Evolutionary conservation across 2,797 vertebrate species (phyloP).

Genomic region (Falco biarmicus): DNA sequence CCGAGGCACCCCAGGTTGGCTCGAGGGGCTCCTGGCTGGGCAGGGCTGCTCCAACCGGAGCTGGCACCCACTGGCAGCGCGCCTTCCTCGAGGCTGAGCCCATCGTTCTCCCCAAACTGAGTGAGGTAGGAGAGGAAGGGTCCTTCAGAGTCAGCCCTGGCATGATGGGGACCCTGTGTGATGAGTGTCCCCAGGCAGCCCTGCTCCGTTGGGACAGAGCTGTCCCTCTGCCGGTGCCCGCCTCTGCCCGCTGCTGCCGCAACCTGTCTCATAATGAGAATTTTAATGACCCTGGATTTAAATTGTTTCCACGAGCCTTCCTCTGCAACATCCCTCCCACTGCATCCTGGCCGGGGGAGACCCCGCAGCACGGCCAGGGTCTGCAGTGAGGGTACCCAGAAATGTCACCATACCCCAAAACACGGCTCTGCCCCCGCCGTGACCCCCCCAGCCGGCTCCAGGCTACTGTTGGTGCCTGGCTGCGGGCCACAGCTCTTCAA

Average conservation of each 20-base stretch:
- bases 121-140: not conserved
- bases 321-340: not conserved
- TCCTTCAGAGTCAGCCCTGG: fast-evolving
- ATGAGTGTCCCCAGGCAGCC: not conserved
- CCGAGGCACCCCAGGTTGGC: not conserved
- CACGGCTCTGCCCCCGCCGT: not conserved
- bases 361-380: not conserved
- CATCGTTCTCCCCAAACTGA: not conserved
- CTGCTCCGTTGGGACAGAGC: not conserved
- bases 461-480: not conserved
- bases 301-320: not conserved
- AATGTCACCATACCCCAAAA: not conserved
- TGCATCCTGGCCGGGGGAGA: not conserved
- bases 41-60: not conserved
- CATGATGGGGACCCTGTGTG: fast-evolving
- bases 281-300: not conserved
- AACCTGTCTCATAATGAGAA: conserved; percentile 43
- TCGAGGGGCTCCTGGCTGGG: not conserved
- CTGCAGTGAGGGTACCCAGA: not conserved
- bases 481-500: not conserved
- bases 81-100: not conserved
- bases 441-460: not conserved
- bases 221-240: not conserved
- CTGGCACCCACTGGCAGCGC: not conserved
- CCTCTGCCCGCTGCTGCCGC: not conserved